Evolutionary conservation across 2,113 vertebrate genomes (phyloP), one percentile per base, ranked within the genome.

Genomic region (Hemicordylus capensis): DNA sequence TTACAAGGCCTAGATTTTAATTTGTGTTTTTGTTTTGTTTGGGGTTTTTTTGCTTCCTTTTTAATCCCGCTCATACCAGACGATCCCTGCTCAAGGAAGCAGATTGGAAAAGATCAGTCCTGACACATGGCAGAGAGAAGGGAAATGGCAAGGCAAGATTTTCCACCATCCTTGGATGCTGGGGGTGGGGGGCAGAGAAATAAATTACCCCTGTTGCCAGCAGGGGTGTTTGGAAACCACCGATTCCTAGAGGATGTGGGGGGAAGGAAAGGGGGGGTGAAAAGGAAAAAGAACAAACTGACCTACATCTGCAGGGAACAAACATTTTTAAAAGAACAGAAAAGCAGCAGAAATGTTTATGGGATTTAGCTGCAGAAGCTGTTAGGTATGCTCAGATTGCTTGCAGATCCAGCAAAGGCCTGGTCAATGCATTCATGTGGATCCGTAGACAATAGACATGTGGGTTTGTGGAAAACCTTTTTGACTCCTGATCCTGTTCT

Each of bases 51-150:
- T 15, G 2, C 31, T 26, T 20, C 15, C 22, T 20, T 24, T 78
- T 80, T 34, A 80, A 64, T 64, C 77, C 39, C 7, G 39, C 28
- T 22, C 77, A 80, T 59, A 64, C 59, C 42, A 64, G 42, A 46
- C 59, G 17, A 63, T 46, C 42, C 39, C 6, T 34, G 79, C 79
- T 67, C 44, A 28, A 19, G 64, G 79, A 69, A 81, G 20, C 79
- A 69, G 79, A 80, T 69, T 81, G 63, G 64, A 69, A 69, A 67
- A 81, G 64, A 81, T 81, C 46, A 19, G 22, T 37, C 10, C 79
- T 81, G 79, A 69, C 79, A 67, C n/a, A 67, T 31, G 76, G 37
- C 54, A 8, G 34, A 12, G 42, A 31, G 51, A 4, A 11, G 12
- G 28, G 26, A 31, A 34, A 3, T 12, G 54, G 34, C 75, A 26